Evolutionary conservation across 2,113 vertebrate species (phyloP).

Genomic region (Ploceus nigricollis): DNA sequence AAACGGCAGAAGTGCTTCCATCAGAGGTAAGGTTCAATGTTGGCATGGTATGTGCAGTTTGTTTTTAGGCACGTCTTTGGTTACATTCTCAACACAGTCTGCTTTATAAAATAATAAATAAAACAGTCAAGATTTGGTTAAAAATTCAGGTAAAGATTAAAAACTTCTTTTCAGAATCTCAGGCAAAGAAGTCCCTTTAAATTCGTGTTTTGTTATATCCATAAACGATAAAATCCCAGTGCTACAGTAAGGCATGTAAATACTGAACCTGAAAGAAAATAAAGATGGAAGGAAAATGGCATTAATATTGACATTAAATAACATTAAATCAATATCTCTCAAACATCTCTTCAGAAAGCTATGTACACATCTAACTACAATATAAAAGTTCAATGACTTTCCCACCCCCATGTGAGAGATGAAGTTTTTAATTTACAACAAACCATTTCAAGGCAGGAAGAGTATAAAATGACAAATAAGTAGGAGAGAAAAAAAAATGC

Average conservation of each 20-base stretch:
- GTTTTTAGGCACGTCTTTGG: slow-evolving; percentile 26
- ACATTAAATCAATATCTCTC: background rate
- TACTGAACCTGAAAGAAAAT: slow-evolving; percentile 74
- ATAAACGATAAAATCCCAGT: slow-evolving; percentile 83
- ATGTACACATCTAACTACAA: background rate
- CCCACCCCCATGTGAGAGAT: background rate
- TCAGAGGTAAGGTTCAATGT: background rate
- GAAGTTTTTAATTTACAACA: background rate
- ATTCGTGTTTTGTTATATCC: slow-evolving; percentile 66
- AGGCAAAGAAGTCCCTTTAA: slow-evolving; percentile 29
- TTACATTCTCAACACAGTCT: slow-evolving; percentile 28
- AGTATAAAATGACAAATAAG: background rate
- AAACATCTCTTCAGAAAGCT: background rate
- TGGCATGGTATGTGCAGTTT: background rate
- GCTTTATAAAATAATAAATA: slow-evolving; percentile 54
- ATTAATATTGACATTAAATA: background rate
- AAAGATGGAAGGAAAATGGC: background rate
- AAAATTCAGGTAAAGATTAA: background rate
- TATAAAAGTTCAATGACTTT: background rate
- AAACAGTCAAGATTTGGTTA: background rate
- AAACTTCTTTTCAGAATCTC: background rate
- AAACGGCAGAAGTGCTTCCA: background rate
- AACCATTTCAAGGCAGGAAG: background rate
- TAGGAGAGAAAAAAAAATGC: background rate
- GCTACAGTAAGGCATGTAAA: slow-evolving; percentile 83